Evolutionary conservation across 2,797 vertebrate species (phyloP).

Genomic region (Myripristis murdjan): DNA sequence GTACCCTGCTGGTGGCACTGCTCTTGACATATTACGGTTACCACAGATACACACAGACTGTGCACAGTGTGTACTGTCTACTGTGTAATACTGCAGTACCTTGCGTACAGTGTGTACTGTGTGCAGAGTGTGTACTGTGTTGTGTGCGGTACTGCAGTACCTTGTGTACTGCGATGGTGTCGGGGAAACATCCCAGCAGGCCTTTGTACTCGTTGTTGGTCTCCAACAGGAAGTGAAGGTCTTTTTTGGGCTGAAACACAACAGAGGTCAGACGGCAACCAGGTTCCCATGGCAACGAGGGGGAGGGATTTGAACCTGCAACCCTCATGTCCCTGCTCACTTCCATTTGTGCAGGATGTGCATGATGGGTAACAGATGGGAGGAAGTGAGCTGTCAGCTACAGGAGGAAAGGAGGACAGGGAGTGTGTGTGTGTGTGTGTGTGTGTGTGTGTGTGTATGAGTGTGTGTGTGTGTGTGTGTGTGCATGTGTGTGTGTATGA

Average conservation of each 20-base stretch:
- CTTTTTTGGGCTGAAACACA: conserved; percentile 89
- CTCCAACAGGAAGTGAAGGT: conserved; percentile 94
- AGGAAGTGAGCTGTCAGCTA: conserved; percentile 14
- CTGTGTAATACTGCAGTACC: no score
- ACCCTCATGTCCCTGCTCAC: no score
- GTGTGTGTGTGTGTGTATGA: conserved; percentile 5
- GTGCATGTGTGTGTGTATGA: neutral
- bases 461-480: neutral
- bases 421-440: conserved; percentile 1
- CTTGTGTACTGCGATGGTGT: conserved; percentile 92
- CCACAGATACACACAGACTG: no score
- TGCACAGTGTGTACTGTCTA: no score
- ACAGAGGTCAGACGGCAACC: neutral
- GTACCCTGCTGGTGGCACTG: no score
- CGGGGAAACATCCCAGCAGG: conserved; percentile 93
- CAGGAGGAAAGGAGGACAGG: conserved; percentile 4
- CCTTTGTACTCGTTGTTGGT: conserved; percentile 94
- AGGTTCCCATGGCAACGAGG: neutral
- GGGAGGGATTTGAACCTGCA: no score
- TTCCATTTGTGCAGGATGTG: no score
- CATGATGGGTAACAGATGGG: no score
- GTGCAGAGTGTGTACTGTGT: no score
- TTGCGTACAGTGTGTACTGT: no score
- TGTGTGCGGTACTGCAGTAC: conserved; percentile 68
- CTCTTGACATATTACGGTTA: no score